Base-by-base conservation (phyloP, 1,140 invertebrate species). In the Lutraria rhynchaena region DNA sequence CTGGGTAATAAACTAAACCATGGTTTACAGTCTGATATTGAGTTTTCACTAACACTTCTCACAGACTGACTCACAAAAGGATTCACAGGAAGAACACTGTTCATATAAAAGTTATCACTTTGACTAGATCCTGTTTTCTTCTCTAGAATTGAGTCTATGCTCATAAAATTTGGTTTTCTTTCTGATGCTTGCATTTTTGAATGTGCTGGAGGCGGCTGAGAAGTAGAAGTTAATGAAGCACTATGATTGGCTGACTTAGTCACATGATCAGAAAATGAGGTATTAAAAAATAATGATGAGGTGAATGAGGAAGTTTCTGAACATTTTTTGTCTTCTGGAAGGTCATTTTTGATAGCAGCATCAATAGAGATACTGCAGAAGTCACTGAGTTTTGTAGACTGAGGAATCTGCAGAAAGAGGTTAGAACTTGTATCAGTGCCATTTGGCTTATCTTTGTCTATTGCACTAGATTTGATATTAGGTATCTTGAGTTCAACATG, bases 1-100 rank as follows among this genome's bases (percentile, higher is more conserved):
- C 93, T 92, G 22, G 94, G 94, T 58, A 95, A 88, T 69, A 95
- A 93, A 86, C 93, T 95, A 85, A 95, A 95, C 94, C 94, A 95
- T 31, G 94, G 93, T 74, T 91, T 92, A 65, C 92, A 85, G 35
- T 87, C 87, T 73, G 82, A 46, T 19, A n/a, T 7, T n/a, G 37
- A 46, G n/a, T 27, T 41, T 2, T 65, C 58, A 51, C 44, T 35
- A 24, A 24, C 13, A 31, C 41, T 67, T 67, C 41, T 31, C 17
- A 44, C 24, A 3, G 53, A 57, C 65, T 44, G 63, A n/a, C n/a
- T 58, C 41, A 37, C 46, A 60, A 80, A 80, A 29, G 76, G 63
- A 41, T 80, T 70, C 1, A 85, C 60, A 27, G 86, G 83, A 51
- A 87, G 63, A 35, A 70, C 53, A 70, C 63, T 60, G 44, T 60